Evolutionary conservation across 2,888 invertebrate genomes (phyloP), one percentile per base, ranked within the genome.

Genomic region (Ochropacha duplaris): DNA sequence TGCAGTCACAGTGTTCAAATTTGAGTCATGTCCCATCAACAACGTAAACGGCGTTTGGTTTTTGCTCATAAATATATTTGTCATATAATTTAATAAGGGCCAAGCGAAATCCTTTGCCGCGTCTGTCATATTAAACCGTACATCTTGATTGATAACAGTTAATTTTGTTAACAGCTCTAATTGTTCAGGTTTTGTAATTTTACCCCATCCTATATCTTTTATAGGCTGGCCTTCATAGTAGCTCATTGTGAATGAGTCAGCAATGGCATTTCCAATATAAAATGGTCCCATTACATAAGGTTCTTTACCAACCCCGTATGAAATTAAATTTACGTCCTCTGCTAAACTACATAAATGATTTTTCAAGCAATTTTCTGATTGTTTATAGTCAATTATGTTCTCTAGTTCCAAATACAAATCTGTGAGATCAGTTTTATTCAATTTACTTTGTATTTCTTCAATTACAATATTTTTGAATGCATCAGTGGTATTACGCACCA

Each of bases 1-100:
- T 0, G 71, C 68, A 14, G 84, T 65, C 0, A 89, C 61, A 11
- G 84, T 60, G 50, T 71, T 81, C 31, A 88, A 64, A 71, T 90
- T 89, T 0, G 89, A 79, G 73, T 91, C 91, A 57, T 91, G 91
- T 0, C 90, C 90, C 1, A 88, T 69, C 0, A 91, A 67, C 3
- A 83, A 54, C 0, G 80, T 78, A 19, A 87, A 74, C 58, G 80
- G 86, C 44, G 69, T 69, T 5, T 31, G 31, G 31, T 56, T 62
- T 2, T 68, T 62, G 11, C 72, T 60, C 11, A 74, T 61, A 19
- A 86, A 69, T 34, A 81, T 66, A 28, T 76, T 62, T 44, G 70
- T 75, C 49, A 90, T 83, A 55, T 80, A 84, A 14, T 74, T 62
- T 5, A 89, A 50, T 26, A 90, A 61, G 0, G 83, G 84, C 51